phyloP scores from a whole-genome alignment of 2,888 invertebrate species.

The Rotaria socialis region DNA sequence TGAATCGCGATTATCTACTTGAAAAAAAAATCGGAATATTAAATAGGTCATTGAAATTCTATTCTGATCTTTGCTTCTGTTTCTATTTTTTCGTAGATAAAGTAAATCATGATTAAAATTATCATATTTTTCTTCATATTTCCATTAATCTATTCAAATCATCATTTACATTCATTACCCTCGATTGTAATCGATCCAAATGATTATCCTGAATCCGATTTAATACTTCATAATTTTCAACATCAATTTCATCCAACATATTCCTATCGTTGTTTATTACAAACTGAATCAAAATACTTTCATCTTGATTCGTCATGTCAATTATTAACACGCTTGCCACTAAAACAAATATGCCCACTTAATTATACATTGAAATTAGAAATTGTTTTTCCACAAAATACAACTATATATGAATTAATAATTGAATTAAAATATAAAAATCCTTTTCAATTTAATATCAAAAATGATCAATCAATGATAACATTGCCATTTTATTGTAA shows the following conservation, averaged over 20 bases:
- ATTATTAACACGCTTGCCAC: not conserved
- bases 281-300: slow-evolving; percentile 19
- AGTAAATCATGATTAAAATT: not conserved
- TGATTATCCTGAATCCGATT: not conserved
- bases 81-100: not conserved
- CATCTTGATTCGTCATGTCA: slow-evolving; percentile 31
- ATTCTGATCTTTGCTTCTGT: not conserved
- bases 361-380: slow-evolving; percentile 14
- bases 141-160: slow-evolving; percentile 6
- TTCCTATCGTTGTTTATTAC: slow-evolving; percentile 27
- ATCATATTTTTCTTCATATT: not conserved
- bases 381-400: slow-evolving; percentile 33
- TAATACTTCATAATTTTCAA: slow-evolving; percentile 7
- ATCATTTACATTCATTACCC: slow-evolving; percentile 23
- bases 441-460: not conserved
- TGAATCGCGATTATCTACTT: not conserved
- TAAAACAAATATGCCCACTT: not conserved
- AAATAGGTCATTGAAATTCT: too few relatives aligned
- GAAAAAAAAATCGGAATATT: too few relatives aligned
- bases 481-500: not conserved
- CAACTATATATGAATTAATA: not conserved
- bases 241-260: not conserved
- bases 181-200: not conserved
- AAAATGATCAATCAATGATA: not conserved
- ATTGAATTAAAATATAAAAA: not conserved